phyloP scores from a whole-genome alignment of 2,113 vertebrate species.

The Tyto alba region DNA sequence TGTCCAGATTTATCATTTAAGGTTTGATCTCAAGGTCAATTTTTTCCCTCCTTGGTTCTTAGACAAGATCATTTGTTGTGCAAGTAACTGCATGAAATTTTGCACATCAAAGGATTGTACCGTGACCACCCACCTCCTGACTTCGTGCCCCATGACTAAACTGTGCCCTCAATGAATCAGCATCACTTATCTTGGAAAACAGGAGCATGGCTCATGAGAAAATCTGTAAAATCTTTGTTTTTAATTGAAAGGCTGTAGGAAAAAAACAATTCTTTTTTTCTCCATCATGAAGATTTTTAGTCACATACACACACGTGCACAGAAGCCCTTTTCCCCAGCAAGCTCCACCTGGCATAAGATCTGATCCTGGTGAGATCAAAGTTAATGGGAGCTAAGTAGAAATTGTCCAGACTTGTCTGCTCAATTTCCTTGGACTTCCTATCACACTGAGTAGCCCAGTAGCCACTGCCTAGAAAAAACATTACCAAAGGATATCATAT shows the following conservation, averaged over 20 bases:
- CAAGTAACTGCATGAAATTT: neutral
- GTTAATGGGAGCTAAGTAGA: neutral
- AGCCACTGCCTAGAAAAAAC: neutral
- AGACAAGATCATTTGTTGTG: conserved; percentile 13
- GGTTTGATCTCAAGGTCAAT: conserved; percentile 2
- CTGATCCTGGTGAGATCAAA: neutral
- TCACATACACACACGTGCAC: neutral
- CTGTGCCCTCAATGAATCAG: neutral
- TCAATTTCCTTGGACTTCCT: neutral
- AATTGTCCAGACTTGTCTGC: neutral
- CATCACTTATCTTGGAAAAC: neutral
- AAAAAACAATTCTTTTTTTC: neutral
- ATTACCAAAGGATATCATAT: neutral
- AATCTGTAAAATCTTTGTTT: neutral
- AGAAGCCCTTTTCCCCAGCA: neutral
- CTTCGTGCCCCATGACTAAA: neutral
- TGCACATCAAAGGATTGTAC: neutral
- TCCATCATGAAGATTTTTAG: neutral
- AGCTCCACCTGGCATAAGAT: neutral
- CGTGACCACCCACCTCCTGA: neutral
- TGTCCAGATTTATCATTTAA: neutral
- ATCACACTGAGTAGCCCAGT: neutral
- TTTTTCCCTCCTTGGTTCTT: conserved; percentile 31
- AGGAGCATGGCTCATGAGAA: neutral
- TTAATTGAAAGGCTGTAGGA: neutral